These are phyloP conservation scores for Procambarus clarkii DNA, from an alignment of 1,140 invertebrate genomes.

Conservation along the genomic window DNA sequence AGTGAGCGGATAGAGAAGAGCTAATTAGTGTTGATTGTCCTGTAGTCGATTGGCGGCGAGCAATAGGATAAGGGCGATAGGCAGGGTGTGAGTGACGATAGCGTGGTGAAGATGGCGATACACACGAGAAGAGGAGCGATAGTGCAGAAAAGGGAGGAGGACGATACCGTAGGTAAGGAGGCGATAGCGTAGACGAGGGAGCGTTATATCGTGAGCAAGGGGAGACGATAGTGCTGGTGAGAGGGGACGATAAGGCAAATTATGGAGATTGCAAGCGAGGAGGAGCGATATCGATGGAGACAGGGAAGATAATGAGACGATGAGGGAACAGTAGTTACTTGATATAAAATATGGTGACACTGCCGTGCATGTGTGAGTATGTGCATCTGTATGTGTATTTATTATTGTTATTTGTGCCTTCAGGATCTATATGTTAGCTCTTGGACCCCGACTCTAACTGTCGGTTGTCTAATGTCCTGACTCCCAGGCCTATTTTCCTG, in stretches of 20 bases:
- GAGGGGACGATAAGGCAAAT: background rate
- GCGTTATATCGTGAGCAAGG: too few relatives aligned
- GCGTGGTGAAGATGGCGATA: background rate
- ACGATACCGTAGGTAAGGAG: background rate
- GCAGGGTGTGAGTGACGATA: background rate
- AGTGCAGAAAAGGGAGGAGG: background rate
- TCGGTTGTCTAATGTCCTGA: too few relatives aligned
- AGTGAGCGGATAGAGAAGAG: constrained; percentile 30
- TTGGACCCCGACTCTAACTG: too few relatives aligned
- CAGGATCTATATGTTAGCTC: too few relatives aligned
- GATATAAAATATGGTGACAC: too few relatives aligned
- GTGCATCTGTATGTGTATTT: too few relatives aligned
- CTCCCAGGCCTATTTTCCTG: too few relatives aligned
- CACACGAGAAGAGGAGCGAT: background rate
- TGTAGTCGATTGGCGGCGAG: background rate
- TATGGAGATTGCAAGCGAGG: background rate
- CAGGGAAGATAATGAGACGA: too few relatives aligned
- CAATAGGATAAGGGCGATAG: constrained; percentile 20
- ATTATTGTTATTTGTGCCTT: too few relatives aligned
- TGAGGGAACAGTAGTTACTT: background rate
- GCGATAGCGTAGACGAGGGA: too few relatives aligned
- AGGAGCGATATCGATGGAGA: background rate
- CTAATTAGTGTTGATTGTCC: constrained; percentile 25
- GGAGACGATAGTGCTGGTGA: too few relatives aligned
- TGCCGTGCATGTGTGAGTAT: too few relatives aligned